A percentile compares a stretch with the other conserved stretches of the same genome.
Evolutionary conservation across 35 echinoderm and acorn worm genomes (phyloP).

Genomic region (Anneissia japonica): DNA sequence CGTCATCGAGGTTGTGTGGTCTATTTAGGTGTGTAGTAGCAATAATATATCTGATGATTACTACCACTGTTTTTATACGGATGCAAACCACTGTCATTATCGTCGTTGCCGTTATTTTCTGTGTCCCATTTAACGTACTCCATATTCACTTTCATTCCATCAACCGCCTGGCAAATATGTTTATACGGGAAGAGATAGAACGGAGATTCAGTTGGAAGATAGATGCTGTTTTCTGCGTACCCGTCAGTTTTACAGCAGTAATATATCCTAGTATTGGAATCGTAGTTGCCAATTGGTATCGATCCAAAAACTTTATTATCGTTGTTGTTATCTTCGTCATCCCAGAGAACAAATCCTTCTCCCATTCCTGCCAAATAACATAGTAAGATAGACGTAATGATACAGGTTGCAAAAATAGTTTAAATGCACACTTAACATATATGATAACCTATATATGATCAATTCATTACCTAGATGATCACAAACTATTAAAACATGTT

Average conservation of each 20-base stretch:
- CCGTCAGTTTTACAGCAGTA: constrained; percentile 75
- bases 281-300: constrained; percentile 49
- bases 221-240: constrained; percentile 34
- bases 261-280: constrained; percentile 52
- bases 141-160: neutral
- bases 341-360: constrained; percentile 62
- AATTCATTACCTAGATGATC: neutral
- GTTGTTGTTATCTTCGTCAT: constrained; percentile 65
- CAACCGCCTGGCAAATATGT: constrained; percentile 45
- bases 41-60: too few species aligned
- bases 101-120: too few species aligned
- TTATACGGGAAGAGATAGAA: constrained; percentile 46
- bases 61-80: too few species aligned
- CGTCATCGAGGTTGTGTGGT: too few species aligned
- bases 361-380: constrained; percentile 29
- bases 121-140: neutral
- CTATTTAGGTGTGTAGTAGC: too few species aligned
- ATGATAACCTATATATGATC: neutral
- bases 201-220: constrained; percentile 36
- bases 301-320: constrained; percentile 28
- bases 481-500: neutral
- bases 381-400: neutral
- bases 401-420: neutral
- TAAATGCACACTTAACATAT: neutral
- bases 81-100: too few species aligned